Conservation (phyloP, 2,113 vertebrate species). For the Pelmatolapia mariae region DNA sequence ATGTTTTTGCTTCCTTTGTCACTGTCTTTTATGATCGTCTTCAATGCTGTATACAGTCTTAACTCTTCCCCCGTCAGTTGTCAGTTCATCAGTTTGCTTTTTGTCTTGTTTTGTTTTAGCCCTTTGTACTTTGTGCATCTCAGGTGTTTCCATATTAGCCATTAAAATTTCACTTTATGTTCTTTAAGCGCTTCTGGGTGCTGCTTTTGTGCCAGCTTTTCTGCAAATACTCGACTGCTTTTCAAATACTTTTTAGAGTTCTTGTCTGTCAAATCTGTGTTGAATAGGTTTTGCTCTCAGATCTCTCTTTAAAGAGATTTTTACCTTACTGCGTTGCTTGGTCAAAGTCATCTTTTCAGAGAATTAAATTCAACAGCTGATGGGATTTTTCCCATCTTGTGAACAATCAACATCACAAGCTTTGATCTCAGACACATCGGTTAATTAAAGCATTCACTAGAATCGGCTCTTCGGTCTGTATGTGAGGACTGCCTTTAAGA, state of each 20-base stretch:
- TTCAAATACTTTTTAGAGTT: neutral
- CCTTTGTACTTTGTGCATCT: neutral
- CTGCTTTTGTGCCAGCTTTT: accelerated
- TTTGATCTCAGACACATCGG: neutral
- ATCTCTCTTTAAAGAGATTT: neutral
- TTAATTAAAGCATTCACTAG: neutral
- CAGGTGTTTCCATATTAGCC: neutral
- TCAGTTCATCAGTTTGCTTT: neutral
- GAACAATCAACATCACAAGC: neutral
- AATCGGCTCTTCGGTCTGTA: neutral
- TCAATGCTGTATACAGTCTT: neutral
- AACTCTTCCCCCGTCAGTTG: neutral
- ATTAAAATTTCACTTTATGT: neutral
- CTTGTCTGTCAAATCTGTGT: neutral
- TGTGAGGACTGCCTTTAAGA: neutral
- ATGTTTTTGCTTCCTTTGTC: neutral
- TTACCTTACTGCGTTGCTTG: neutral
- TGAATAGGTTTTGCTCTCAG: neutral
- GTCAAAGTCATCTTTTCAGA: neutral
- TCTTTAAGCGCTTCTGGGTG: accelerated
- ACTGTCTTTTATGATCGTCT: neutral
- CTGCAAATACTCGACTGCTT: neutral
- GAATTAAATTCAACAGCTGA: neutral
- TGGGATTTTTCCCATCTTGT: neutral
- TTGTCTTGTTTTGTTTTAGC: neutral